Evolutionary conservation across 2,797 vertebrate genomes (phyloP), one percentile per base, ranked within the genome.

Genomic region (Nannoperca australis): DNA sequence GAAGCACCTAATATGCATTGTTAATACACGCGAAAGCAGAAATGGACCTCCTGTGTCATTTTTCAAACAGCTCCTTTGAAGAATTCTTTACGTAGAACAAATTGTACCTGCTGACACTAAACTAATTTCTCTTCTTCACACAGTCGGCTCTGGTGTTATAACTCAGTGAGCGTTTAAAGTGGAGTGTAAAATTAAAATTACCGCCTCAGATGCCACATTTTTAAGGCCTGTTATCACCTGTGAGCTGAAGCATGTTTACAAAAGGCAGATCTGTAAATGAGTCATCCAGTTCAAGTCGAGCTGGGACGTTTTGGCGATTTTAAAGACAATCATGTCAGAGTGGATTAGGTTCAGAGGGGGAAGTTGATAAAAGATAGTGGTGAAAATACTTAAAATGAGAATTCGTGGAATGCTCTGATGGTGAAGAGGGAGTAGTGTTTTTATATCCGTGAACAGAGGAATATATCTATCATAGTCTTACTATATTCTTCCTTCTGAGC

Each of bases 1-100:
- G 55, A 90, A 84, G 64, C n/a, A 36, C 8, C 83, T 79, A 74
- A 78, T 85, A 68, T 87, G 81, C 84, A 85, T 87, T 65, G 74
- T 75, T 79, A 49, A 49, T 10, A 58, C 47, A 34, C 14, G 55
- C 14, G 18, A 77, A 70, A 74, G 72, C 47, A 76, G 53, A 77
- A 81, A 75, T 64, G 64, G 76, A 73, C 64, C 73, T 47, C 67
- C 79, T 81, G 65, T 75, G 81, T 81, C 86, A 73, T 87, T 65
- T 76, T 24, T 81, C 74, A 82, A 73, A 50, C 61, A 42, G 63
- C 71, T 66, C 80, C 67, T 73, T 79, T 77, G 24, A 78, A 77
- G 64, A 78, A 81, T 81, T 72, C 68, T 78, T 60, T 5, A 7
- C 4, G 0, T 47, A 44, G 36, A 81, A 89, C 80, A 82, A 76